phyloP scores from a whole-genome alignment of 2,113 vertebrate species.

The Empidonax traillii region DNA sequence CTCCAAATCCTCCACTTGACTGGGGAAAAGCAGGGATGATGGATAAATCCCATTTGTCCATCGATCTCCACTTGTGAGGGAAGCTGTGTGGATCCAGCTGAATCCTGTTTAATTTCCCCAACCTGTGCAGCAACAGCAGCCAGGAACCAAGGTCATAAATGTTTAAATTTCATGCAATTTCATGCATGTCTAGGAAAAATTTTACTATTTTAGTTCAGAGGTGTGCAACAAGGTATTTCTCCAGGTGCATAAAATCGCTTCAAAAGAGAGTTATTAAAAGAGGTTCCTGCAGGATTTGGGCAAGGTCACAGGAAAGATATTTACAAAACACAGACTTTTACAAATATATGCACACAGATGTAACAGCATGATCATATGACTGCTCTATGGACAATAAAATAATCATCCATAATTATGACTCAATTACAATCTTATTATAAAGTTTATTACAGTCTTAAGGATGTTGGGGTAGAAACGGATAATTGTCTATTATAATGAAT shows the following conservation, averaged over 20 bases:
- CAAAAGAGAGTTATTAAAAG: not conserved
- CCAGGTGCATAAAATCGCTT: not conserved
- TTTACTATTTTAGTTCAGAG: not conserved
- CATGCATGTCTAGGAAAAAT: constrained; percentile 3
- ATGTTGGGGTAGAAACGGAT: not conserved
- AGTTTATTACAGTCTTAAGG: not conserved
- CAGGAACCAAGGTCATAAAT: not conserved
- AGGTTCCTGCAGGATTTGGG: not conserved
- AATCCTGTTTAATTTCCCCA: constrained; percentile 6
- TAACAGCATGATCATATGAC: not conserved
- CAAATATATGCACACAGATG: not conserved
- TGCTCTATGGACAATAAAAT: not conserved
- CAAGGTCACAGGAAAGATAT: not conserved
- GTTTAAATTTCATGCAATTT: constrained; percentile 35
- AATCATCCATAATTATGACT: not conserved
- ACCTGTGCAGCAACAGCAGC: not conserved
- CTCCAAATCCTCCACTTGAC: not conserved
- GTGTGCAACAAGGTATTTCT: not conserved
- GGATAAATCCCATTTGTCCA: not conserved
- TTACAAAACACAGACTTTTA: not conserved
- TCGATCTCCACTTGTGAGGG: not conserved
- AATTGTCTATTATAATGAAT: not conserved
- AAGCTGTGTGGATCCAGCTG: not conserved
- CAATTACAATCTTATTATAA: not conserved
- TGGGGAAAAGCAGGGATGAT: not conserved